Evolutionary conservation across 1,140 invertebrate species (phyloP).

Genomic region (Drosophila burlai): DNA sequence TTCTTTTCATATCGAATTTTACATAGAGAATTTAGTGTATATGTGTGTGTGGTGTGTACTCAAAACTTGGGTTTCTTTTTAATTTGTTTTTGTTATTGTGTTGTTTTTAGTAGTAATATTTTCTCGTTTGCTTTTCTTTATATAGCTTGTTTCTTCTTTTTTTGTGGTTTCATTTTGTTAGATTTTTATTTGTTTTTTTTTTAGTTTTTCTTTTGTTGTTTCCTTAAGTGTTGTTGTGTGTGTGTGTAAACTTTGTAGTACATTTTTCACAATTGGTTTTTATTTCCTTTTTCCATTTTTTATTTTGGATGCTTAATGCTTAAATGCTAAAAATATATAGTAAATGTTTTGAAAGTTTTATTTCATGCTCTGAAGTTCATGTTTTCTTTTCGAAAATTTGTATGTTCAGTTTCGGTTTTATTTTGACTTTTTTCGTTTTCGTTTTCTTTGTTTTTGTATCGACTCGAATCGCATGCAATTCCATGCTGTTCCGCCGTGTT

Average conservation of each 20-base stretch:
- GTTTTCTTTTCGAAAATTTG: conserved; percentile 38
- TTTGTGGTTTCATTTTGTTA: conserved; percentile 53
- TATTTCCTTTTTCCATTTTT: conserved; percentile 34
- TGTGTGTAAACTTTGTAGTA: conserved; percentile 42
- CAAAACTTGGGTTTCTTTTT: conserved; percentile 9
- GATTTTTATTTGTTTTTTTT: conserved; percentile 9
- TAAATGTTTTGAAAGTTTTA: conserved; percentile 49
- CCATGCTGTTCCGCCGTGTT: conserved; percentile 6
- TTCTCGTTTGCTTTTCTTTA: conserved; percentile 27
- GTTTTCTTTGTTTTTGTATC: conserved; percentile 15
- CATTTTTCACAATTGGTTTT: conserved; percentile 52
- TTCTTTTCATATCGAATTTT: conserved; percentile 36
- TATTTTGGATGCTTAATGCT: conserved; percentile 32
- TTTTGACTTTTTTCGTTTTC: conserved; percentile 18
- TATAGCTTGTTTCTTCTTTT: conserved; percentile 20
- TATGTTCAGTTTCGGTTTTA: conserved; percentile 28
- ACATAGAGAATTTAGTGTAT: conserved; percentile 43
- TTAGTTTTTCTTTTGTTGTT: conserved; percentile 5
- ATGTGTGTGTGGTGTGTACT: conserved; percentile 11
- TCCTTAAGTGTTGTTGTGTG: conserved; percentile 10
- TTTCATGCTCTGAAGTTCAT: conserved; percentile 40
- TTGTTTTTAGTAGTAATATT: conserved; percentile 42
- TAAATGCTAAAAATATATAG: conserved; percentile 63
- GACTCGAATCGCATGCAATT: conserved; percentile 6
- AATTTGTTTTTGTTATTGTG: conserved; percentile 11